These are phyloP conservation scores for Lasioglossum pauxillum DNA, from an alignment of 2,888 invertebrate species.

Conservation along the genomic window DNA sequence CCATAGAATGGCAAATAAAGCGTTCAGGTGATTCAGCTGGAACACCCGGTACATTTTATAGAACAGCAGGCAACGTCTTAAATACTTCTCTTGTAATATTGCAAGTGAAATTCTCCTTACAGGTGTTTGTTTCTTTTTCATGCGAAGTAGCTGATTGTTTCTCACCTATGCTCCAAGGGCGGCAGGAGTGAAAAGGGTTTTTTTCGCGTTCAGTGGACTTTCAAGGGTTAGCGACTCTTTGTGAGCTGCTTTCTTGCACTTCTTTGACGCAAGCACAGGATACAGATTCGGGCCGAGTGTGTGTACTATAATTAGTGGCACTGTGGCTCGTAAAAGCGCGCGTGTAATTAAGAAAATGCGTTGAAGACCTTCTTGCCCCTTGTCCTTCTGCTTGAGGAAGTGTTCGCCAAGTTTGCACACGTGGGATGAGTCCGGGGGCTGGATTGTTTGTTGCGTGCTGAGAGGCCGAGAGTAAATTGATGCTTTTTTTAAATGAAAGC, in stretches of 20 bases:
- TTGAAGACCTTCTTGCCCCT: background rate
- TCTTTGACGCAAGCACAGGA: background rate
- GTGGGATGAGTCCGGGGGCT: background rate
- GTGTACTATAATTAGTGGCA: conserved; percentile 17
- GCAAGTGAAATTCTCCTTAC: background rate
- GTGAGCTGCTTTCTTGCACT: background rate
- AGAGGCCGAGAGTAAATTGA: background rate
- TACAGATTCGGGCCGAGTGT: background rate
- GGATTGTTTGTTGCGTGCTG: background rate
- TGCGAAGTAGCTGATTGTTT: background rate
- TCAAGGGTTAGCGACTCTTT: background rate
- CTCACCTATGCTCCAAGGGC: background rate
- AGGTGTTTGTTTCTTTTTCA: background rate
- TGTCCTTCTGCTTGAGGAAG: background rate
- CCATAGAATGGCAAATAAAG: background rate
- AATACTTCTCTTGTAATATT: background rate
- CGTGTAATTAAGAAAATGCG: conserved; percentile 24
- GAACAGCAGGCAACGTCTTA: background rate
- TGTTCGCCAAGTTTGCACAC: conserved; percentile 4
- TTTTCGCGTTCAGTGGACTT: background rate
- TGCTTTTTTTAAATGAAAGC: background rate
- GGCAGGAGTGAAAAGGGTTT: background rate
- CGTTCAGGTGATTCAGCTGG: too few species aligned
- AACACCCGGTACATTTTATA: too few species aligned
- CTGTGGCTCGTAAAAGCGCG: background rate